Evolutionary conservation across 1,140 invertebrate species (phyloP), one percentile per base, ranked within the genome.

Genomic region (Eulimnadia texana): DNA sequence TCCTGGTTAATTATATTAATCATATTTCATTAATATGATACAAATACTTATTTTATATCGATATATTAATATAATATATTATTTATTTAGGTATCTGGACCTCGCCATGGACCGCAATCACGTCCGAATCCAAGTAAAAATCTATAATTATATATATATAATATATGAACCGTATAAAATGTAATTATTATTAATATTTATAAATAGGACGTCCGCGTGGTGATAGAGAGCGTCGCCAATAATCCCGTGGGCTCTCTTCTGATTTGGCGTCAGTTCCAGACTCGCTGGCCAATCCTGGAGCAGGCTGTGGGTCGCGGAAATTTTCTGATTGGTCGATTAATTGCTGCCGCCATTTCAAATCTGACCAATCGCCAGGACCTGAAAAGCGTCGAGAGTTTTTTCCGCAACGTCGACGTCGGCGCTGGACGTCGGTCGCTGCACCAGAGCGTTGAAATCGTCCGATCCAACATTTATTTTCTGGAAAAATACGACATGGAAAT

Each of bases 381-480:
- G 63, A 77, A 80, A 64, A 84, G 85, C 83, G 82, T 85, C 1
- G 78, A 79, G 22, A 76, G 77, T 51, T 86, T 85, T 69, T 86
- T 86, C 71, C 77, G 75, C 63, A 77, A 79, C 42, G 75, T 80
- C 63, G 78, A 84, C 61, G 79, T 86, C 1, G 84, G 84, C 20
- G 81, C 81, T 6, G 84, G 82, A 22, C 71, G 76, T 24, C 70
- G 83, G 66, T 77, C 82, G n/a, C 71, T 87, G 23, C 78, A 84
- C 29, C 84, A 86, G 68, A 84, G 83, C 66, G 70, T 87, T 57
- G 86, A 89, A 72, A 84, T 78, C n/a, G 86, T 89, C 60, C 79
- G 79, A 66, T 77, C 85, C 47, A 87, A 87, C 70, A 84, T 87
- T n/a, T 78, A 84, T 60, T 88, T 85, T 84, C 79, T 85, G 1